phyloP scores from a whole-genome alignment of 2,888 invertebrate genomes.

The Tenthredo distinguenda region DNA sequence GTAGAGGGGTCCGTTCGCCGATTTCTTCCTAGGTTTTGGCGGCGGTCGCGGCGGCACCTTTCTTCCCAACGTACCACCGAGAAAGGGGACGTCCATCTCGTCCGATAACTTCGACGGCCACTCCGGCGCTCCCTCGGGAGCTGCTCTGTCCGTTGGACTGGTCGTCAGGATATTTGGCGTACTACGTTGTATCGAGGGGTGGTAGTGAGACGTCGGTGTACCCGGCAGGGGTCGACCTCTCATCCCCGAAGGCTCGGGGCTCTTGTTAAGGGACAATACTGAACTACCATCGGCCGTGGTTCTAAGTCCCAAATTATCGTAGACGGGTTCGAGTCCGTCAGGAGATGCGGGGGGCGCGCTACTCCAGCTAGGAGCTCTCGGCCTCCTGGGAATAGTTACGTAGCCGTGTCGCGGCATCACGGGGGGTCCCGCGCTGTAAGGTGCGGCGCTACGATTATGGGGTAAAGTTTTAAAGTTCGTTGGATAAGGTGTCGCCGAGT shows the following conservation, averaged over 20 bases:
- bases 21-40: slow-evolving; percentile 90
- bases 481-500: slow-evolving; percentile 79
- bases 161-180: slow-evolving; percentile 67
- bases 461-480: slow-evolving; percentile 88
- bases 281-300: slow-evolving; percentile 94
- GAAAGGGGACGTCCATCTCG: slow-evolving; percentile 80
- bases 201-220: slow-evolving; percentile 79
- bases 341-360: slow-evolving; percentile 82
- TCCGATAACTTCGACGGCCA: slow-evolving; percentile 80
- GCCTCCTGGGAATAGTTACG: slow-evolving; percentile 92
- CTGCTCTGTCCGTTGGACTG: slow-evolving; percentile 72
- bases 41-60: slow-evolving; percentile 92
- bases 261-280: slow-evolving; percentile 87
- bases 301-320: slow-evolving; percentile 91
- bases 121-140: slow-evolving; percentile 78
- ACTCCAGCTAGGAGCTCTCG: slow-evolving; percentile 91
- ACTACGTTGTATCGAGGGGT: slow-evolving; percentile 69
- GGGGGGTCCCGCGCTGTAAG: slow-evolving; percentile 72
- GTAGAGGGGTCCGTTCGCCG: slow-evolving; percentile 87
- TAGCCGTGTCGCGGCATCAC: slow-evolving; percentile 89
- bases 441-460: slow-evolving; percentile 81
- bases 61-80: slow-evolving; percentile 80
- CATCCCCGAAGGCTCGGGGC: slow-evolving; percentile 82
- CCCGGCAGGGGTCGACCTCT: slow-evolving; percentile 84
- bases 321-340: slow-evolving; percentile 87